Evolutionary conservation across 2,797 vertebrate species (phyloP).

Genomic region (Schizopygopsis pylzovi): DNA sequence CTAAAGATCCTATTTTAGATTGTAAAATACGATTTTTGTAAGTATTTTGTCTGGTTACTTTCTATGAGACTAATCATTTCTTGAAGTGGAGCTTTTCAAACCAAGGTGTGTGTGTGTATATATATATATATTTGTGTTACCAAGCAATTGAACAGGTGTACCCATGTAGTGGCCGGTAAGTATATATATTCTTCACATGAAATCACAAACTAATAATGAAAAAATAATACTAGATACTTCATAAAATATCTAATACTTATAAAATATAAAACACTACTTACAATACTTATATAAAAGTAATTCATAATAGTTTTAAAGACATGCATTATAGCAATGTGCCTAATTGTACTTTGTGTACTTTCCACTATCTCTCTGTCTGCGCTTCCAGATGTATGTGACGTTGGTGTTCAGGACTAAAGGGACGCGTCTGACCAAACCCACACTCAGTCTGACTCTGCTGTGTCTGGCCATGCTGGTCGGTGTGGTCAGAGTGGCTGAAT

Average conservation of each 20-base stretch:
- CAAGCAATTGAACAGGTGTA: no score
- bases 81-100: no score
- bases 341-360: background rate
- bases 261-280: background rate
- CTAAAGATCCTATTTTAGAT: background rate
- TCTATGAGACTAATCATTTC: no score
- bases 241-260: background rate
- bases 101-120: no score
- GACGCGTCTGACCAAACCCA: conserved; percentile 90
- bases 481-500: conserved; percentile 89
- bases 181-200: background rate
- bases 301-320: background rate
- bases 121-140: no score
- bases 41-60: no score
- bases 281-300: background rate
- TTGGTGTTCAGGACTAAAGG: conserved; percentile 88
- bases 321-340: background rate
- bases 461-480: conserved; percentile 90
- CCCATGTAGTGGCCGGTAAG: no score
- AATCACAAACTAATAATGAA: background rate
- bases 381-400: conserved; percentile 89
- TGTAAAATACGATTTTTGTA: no score
- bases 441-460: conserved; percentile 85
- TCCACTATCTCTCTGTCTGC: conserved; percentile 44
- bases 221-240: background rate